These are phyloP conservation scores for Avahi laniger DNA, from an alignment of 2,797 vertebrate genomes.

Conservation along the genomic window DNA sequence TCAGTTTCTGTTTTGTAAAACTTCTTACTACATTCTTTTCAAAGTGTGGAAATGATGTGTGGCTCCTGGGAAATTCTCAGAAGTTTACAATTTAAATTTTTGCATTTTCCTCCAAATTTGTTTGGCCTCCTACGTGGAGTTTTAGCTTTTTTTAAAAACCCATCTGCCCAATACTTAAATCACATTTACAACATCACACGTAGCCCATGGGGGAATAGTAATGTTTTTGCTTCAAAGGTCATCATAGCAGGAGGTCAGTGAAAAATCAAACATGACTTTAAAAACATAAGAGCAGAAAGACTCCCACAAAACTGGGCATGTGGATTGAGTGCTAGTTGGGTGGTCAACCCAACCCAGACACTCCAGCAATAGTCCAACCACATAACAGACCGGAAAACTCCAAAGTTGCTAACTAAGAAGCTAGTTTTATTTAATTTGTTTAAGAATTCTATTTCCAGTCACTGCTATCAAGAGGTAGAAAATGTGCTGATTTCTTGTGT, in stretches of 20 bases:
- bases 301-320: slow-evolving; percentile 65
- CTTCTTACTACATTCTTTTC: slow-evolving; percentile 44
- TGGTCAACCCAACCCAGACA: slow-evolving; percentile 78
- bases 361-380: slow-evolving; percentile 77
- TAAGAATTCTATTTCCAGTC: slow-evolving; percentile 74
- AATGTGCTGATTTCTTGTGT: slow-evolving; percentile 60
- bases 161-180: slow-evolving; percentile 61
- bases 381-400: slow-evolving; percentile 77
- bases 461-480: slow-evolving; percentile 64
- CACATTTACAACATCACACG: slow-evolving; percentile 59
- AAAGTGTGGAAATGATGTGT: slow-evolving; percentile 59
- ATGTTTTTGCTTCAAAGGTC: slow-evolving; percentile 77
- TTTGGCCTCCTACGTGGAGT: slow-evolving; percentile 48
- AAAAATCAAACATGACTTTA: slow-evolving; percentile 78
- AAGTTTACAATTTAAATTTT: slow-evolving; percentile 60
- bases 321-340: slow-evolving; percentile 73
- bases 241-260: slow-evolving; percentile 62
- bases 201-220: background rate
- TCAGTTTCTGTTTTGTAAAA: slow-evolving; percentile 48
- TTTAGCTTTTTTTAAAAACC: slow-evolving; percentile 30
- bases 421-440: slow-evolving; percentile 70
- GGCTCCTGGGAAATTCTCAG: slow-evolving; percentile 53
- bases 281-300: slow-evolving; percentile 70
- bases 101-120: background rate
- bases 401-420: slow-evolving; percentile 69